Evolutionary conservation across 2,113 vertebrate genomes (phyloP).

Genomic region (Numenius arquata): DNA sequence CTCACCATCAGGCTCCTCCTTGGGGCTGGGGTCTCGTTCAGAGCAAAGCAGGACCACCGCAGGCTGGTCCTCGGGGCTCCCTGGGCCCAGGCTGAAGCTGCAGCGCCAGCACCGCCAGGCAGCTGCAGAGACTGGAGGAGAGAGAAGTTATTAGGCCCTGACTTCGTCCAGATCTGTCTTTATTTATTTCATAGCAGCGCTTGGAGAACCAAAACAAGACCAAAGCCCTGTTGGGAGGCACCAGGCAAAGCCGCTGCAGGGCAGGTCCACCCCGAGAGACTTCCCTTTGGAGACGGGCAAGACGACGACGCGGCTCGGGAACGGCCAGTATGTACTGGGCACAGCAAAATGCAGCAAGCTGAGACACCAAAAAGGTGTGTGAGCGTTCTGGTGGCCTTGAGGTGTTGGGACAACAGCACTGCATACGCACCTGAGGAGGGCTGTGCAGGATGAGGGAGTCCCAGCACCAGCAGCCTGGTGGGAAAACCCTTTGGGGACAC

Average conservation of each 20-base stretch:
- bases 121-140: too few relatives aligned
- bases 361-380: not conserved
- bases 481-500: not conserved
- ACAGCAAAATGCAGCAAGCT: rapidly evolving
- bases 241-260: not conserved
- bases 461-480: not conserved
- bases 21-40: not conserved
- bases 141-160: too few relatives aligned
- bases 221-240: not conserved
- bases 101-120: too few relatives aligned
- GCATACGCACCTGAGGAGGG: not conserved
- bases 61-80: too few relatives aligned
- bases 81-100: too few relatives aligned
- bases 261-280: rapidly evolving
- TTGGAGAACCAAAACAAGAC: not conserved
- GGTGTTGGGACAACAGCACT: not conserved
- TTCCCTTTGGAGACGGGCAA: not conserved
- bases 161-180: not conserved
- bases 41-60: too few relatives aligned
- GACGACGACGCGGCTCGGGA: rapidly evolving
- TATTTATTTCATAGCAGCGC: not conserved
- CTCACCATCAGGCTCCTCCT: not conserved
- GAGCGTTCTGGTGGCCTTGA: not conserved
- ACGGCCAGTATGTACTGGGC: rapidly evolving
- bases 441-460: not conserved